Evolutionary conservation across 2,888 invertebrate species (phyloP).

Genomic region (Anticlea derivata): DNA sequence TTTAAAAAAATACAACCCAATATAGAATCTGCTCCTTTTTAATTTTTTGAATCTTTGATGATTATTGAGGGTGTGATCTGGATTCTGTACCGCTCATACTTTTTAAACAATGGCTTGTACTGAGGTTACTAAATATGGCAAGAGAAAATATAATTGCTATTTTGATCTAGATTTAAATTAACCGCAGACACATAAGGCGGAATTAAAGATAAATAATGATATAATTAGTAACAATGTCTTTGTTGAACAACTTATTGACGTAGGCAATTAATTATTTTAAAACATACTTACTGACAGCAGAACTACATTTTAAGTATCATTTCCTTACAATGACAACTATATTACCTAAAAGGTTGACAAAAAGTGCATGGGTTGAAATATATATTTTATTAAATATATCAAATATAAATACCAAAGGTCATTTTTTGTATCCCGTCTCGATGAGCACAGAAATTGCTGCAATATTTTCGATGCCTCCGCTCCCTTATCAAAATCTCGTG

Average conservation of each 20-base stretch:
- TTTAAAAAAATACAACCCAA: too few relatives aligned
- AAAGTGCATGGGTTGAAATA: background rate
- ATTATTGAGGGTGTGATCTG: too few relatives aligned
- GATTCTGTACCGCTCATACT: too few relatives aligned
- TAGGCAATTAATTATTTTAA: conserved; percentile 33
- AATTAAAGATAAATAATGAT: conserved; percentile 28
- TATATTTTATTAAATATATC: too few relatives aligned
- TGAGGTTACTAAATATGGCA: conserved; percentile 1
- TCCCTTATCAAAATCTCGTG: conserved; percentile 26
- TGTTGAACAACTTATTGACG: conserved; percentile 24
- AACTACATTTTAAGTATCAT: conserved; percentile 20
- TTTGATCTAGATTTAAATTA: conserved; percentile 15
- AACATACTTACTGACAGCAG: conserved; percentile 23
- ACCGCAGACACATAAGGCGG: conserved; percentile 10
- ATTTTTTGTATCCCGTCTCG: conserved; percentile 17
- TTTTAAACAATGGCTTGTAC: background rate
- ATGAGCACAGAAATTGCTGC: conserved; percentile 14
- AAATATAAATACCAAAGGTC: too few relatives aligned
- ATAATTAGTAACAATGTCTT: conserved; percentile 33
- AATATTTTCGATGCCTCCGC: conserved; percentile 32
- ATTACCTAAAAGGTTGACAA: conserved; percentile 18
- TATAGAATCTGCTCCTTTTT: too few relatives aligned
- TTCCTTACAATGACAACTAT: conserved; percentile 33
- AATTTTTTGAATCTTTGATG: too few relatives aligned
- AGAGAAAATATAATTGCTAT: conserved; percentile 10